Evolutionary conservation across 2,797 vertebrate genomes (phyloP).

Genomic region (Percopsis omiscomaycus): DNA sequence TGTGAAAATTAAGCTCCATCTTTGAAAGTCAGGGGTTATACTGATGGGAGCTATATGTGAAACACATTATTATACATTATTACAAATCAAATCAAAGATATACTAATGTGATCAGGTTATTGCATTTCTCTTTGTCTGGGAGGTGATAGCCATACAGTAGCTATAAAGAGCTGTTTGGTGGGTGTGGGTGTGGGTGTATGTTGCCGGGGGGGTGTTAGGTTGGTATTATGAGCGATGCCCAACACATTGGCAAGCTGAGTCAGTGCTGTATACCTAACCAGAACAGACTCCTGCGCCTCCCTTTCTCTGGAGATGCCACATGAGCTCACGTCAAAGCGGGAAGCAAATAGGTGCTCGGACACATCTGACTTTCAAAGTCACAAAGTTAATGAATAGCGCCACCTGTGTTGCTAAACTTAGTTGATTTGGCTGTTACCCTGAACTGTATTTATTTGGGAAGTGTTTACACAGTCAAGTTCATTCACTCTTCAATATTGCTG

Average conservation of each 20-base stretch:
- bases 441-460: no score
- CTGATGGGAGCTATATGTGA: no score
- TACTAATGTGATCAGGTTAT: no score
- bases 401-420: neutral
- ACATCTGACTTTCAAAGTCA: neutral
- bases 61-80: no score
- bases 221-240: conserved; percentile 62
- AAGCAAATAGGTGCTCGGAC: conserved; percentile 30
- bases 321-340: conserved; percentile 56
- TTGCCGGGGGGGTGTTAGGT: conserved; percentile 28
- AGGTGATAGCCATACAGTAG: conserved; percentile 42
- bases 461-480: no score
- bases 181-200: conserved; percentile 5
- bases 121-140: conserved; percentile 19
- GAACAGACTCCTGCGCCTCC: conserved; percentile 46
- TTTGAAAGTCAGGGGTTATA: no score
- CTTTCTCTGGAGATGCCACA: conserved; percentile 63
- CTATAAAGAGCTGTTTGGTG: conserved; percentile 51
- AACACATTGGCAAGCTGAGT: conserved; percentile 66
- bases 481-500: no score
- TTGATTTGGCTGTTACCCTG: no score
- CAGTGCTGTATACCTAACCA: conserved; percentile 59
- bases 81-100: no score
- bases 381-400: neutral
- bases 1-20: no score